Evolutionary conservation across 2,888 invertebrate genomes (phyloP).

Genomic region (Leptinotarsa rubiginosa): DNA sequence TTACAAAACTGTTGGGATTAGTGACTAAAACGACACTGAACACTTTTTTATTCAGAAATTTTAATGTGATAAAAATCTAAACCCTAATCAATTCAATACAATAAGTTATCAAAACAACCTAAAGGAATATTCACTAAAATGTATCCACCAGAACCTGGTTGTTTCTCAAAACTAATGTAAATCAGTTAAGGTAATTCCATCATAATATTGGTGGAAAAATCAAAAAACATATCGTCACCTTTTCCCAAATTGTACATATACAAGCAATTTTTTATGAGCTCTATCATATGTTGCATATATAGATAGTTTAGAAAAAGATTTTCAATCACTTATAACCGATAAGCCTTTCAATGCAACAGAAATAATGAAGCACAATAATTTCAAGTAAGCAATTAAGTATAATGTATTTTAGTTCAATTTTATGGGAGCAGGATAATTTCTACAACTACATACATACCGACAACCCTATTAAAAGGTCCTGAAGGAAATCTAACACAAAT

Average conservation of each 20-base stretch:
- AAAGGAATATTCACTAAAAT: no score
- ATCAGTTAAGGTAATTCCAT: no score
- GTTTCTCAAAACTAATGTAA: no score
- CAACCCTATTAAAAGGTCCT: slow-evolving; percentile 45
- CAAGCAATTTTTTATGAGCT: no score
- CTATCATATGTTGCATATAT: background rate
- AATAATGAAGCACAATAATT: slow-evolving; percentile 17
- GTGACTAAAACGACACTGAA: no score
- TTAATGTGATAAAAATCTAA: background rate
- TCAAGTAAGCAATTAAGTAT: slow-evolving; percentile 4
- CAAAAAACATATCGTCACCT: no score
- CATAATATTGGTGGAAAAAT: no score
- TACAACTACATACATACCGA: slow-evolving; percentile 54
- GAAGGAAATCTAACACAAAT: slow-evolving; percentile 23
- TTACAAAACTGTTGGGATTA: no score
- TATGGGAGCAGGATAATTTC: slow-evolving; percentile 32
- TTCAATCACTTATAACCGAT: slow-evolving; percentile 29
- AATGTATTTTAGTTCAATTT: slow-evolving; percentile 16
- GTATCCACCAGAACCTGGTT: no score
- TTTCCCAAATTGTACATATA: no score
- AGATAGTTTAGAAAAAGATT: background rate
- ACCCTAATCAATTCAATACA: background rate
- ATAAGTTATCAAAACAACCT: background rate
- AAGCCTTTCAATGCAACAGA: slow-evolving; percentile 1
- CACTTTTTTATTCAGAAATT: background rate